A percentile compares a stretch with the other conserved stretches of the same genome.
Conservation (phyloP, 2,888 invertebrate genomes). For the Scelioninae gen. 1 region DNA sequence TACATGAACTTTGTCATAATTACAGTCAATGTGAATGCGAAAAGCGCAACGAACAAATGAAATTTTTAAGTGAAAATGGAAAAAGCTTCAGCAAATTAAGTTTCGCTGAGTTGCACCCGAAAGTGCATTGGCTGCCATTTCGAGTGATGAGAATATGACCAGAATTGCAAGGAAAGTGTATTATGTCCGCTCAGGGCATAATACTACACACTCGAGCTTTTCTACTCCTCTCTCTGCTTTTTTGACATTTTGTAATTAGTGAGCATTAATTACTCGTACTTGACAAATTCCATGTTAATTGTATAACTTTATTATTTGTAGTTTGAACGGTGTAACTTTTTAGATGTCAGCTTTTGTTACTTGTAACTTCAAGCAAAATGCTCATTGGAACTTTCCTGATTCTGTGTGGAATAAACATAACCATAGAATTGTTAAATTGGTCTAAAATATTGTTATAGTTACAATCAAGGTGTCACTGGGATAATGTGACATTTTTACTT, state of each 20-base stretch:
- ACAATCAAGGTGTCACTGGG: too few relatives aligned
- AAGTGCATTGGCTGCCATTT: constrained; percentile 42
- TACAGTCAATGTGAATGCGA: constrained; percentile 36
- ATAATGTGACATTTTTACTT: too few relatives aligned
- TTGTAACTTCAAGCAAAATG: background rate
- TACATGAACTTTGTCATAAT: constrained; percentile 39
- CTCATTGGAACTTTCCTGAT: background rate
- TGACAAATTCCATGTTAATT: constrained; percentile 26
- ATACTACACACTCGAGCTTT: too few relatives aligned
- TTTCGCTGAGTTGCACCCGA: constrained; percentile 28
- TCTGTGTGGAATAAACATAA: background rate
- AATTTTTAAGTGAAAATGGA: constrained; percentile 38
- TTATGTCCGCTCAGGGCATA: constrained; percentile 22
- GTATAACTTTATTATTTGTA: constrained; percentile 12
- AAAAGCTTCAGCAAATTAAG: constrained; percentile 50
- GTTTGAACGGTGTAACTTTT: background rate
- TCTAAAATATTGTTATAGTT: too few relatives aligned
- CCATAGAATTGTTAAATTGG: too few relatives aligned
- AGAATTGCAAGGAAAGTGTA: constrained; percentile 39
- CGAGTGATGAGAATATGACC: constrained; percentile 36
- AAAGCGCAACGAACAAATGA: constrained; percentile 26
- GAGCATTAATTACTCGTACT: constrained; percentile 9
- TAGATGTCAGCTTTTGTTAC: background rate
- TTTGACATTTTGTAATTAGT: constrained; percentile 29
- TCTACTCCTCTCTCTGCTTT: too few relatives aligned